Percentiles rank a stretch among this genome's conserved stretches.
These are phyloP conservation scores for Ceramica pisi DNA, from an alignment of 2,888 invertebrate genomes.

Conservation along the genomic window DNA sequence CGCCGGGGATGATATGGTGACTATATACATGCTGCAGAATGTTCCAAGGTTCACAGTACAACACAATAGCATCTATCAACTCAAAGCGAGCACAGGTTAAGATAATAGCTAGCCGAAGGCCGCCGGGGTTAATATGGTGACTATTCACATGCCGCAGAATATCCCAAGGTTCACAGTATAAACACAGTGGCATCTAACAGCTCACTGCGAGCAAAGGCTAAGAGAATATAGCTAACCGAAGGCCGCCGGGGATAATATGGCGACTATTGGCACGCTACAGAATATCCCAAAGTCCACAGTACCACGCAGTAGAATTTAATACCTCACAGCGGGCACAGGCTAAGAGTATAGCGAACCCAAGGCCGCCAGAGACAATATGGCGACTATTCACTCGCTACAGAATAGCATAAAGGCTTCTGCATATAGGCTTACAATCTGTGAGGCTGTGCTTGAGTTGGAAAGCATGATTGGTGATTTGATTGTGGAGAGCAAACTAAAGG, in stretches of 20 bases:
- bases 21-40: constrained; percentile 23
- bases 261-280: background rate
- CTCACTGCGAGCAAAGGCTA: constrained; percentile 1
- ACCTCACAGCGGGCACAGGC: background rate
- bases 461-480: background rate
- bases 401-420: constrained; percentile 17
- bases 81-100: no score
- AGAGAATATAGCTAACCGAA: constrained; percentile 37
- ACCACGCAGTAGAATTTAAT: constrained; percentile 3
- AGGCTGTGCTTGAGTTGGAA: background rate
- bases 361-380: constrained; percentile 34
- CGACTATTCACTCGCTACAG: constrained; percentile 23
- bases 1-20: constrained; percentile 26
- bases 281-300: background rate
- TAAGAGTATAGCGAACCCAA: constrained; percentile 33
- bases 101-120: no score
- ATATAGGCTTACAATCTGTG: background rate
- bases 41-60: no score
- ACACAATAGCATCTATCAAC: no score
- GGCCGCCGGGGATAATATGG: constrained; percentile 32
- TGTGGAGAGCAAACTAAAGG: background rate
- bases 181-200: constrained; percentile 14
- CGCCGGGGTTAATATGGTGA: no score
- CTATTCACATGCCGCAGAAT: no score
- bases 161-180: background rate